phyloP scores from a whole-genome alignment of 2,888 invertebrate genomes.

The Ophioninae sp. region DNA sequence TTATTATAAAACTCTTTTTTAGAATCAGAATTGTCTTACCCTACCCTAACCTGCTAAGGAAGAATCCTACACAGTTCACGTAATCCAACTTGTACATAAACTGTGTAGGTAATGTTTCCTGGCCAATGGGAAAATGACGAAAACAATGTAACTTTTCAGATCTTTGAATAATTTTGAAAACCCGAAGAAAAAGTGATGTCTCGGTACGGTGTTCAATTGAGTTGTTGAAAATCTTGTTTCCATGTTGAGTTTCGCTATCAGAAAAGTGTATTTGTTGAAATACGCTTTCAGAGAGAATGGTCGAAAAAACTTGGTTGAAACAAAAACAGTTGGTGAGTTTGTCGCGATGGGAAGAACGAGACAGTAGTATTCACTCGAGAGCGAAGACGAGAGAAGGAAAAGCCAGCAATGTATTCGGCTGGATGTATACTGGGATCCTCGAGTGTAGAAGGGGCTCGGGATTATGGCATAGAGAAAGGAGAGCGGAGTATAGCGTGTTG shows the following conservation, averaged over 20 bases:
- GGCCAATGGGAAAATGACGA: not conserved
- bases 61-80: not conserved
- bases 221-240: not conserved
- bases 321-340: conserved; percentile 4
- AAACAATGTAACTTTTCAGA: not conserved
- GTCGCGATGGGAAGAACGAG: not conserved
- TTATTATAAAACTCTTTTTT: no score
- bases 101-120: no score
- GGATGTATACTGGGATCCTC: not conserved
- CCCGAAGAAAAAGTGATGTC: no score
- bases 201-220: not conserved
- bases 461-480: conserved; percentile 26
- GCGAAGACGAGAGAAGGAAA: conserved; percentile 17
- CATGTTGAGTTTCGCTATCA: not conserved
- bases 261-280: not conserved
- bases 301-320: not conserved
- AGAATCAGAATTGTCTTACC: no score
- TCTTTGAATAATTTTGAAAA: no score
- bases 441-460: conserved; percentile 12
- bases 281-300: not conserved
- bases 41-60: no score
- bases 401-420: conserved; percentile 18
- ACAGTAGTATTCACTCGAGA: conserved; percentile 1
- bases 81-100: no score
- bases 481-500: conserved; percentile 30